Conservation (phyloP, 2,888 invertebrate species). For the Leucozona laternaria region DNA sequence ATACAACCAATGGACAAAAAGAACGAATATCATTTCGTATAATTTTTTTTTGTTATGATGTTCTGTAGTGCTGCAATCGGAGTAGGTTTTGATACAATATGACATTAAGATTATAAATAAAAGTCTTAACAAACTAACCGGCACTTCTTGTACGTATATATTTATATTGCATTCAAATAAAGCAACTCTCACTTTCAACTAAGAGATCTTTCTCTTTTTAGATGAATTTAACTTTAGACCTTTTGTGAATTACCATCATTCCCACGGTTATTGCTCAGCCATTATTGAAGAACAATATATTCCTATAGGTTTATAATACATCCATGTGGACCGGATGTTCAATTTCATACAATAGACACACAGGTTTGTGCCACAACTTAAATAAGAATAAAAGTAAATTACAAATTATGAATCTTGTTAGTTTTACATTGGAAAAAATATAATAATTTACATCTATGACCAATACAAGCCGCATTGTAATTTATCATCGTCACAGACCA, state of each 20-base stretch:
- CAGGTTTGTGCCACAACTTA: not conserved
- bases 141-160: too few species aligned
- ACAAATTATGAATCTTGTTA: constrained; percentile 64
- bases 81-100: not conserved
- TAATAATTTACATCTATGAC: constrained; percentile 52
- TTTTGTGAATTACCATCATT: not conserved
- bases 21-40: not conserved
- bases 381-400: constrained; percentile 48
- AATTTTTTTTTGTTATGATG: not conserved
- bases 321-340: constrained; percentile 58
- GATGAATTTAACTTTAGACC: not conserved
- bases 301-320: not conserved
- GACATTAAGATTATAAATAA: not conserved
- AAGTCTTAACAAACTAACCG: too few species aligned
- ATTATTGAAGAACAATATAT: constrained; percentile 8
- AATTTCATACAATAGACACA: constrained; percentile 52
- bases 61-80: not conserved
- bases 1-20: not conserved
- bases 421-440: constrained; percentile 40
- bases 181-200: constrained; percentile 40
- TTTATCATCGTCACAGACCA: constrained; percentile 66
- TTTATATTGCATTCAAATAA: too few species aligned
- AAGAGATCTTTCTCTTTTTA: not conserved
- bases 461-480: constrained; percentile 44
- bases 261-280: constrained; percentile 6